Base-by-base conservation (phyloP, 2,797 vertebrate genomes). In the Eupleurogrammus muticus region DNA sequence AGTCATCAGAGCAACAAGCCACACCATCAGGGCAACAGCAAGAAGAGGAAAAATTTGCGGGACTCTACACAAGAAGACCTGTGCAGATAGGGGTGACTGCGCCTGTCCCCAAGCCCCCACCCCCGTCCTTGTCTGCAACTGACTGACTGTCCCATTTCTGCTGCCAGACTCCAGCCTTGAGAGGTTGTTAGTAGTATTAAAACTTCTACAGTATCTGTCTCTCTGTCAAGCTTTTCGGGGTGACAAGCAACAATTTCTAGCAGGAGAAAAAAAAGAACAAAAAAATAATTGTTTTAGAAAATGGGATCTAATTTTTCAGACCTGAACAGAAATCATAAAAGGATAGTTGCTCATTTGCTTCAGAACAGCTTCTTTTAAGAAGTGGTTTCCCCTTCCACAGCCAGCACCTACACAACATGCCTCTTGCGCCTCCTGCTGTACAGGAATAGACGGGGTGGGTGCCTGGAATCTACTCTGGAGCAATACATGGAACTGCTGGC, bases 1-100 rank as follows among this genome's bases (percentile, higher is more conserved):
- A 94, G 93, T 79, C 95, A 96, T 81, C 93, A 88, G 67, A 92
- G 76, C 86, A 92, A 84, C 91, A 94, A 94, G 79, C 87, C 91
- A 35, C 95, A 96, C 80, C 95, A 95, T 89, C 97, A 95, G 89
- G 95, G 93, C 93, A 95, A 95, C 44, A 92, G 95, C 92, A 99
- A 99, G 91, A 98, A 96, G 93, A 96, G 97, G 95, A 99, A 96
- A 95, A 97, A 97, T 91, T 96, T 96, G 93, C 93, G 96, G 70
- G 97, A 98, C 76, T 89, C 92, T 0, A 92, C 92, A 80, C 95
- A 96, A 68, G 95, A 97, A 60, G 96, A 98, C 89, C 94, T 97
- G 53, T 98, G 95, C 93, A 98, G 97, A 97, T 99, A 99, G 96
- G 89, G 85, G 56, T 80, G 52, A 75, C 70, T 77, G 67, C 12